These are phyloP conservation scores for Luperina testacea DNA, from an alignment of 2,888 invertebrate species.

Conservation along the genomic window DNA sequence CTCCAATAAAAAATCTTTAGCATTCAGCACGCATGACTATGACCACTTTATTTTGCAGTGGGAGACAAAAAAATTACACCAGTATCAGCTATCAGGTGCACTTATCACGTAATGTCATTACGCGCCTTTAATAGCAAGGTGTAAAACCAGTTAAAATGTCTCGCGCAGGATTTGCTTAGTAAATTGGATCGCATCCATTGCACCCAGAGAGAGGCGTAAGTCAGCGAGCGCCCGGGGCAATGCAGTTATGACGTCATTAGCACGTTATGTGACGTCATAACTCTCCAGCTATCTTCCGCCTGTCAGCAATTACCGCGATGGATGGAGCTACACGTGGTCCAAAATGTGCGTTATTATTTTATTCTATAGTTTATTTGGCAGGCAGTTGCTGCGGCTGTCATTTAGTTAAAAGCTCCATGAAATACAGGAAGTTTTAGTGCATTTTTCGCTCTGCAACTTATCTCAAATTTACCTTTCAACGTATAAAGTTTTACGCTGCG, in stretches of 20 bases:
- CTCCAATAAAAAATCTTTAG: constrained; percentile 47
- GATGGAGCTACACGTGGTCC: constrained; percentile 82
- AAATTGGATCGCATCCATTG: constrained; percentile 81
- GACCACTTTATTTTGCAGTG: constrained; percentile 52
- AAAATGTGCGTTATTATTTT: constrained; percentile 81
- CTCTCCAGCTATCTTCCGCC: constrained; percentile 86
- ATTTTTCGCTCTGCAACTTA: constrained; percentile 12
- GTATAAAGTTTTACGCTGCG: constrained; percentile 37
- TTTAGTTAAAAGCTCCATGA: constrained; percentile 55
- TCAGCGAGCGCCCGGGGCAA: constrained; percentile 80
- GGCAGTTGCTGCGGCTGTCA: constrained; percentile 48
- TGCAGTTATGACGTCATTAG: constrained; percentile 89
- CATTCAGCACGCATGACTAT: constrained; percentile 59
- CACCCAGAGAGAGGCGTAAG: constrained; percentile 76
- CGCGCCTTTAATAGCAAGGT: constrained; percentile 65
- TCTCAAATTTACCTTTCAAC: constrained; percentile 29
- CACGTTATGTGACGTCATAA: constrained; percentile 88
- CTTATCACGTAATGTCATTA: constrained; percentile 63
- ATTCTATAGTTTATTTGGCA: constrained; percentile 68
- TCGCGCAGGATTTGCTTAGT: constrained; percentile 73
- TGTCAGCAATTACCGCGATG: constrained; percentile 87
- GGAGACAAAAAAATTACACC: constrained; percentile 57
- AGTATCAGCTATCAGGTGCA: constrained; percentile 56
- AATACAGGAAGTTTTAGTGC: constrained; percentile 14
- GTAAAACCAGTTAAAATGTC: constrained; percentile 73